These are phyloP conservation scores for Tineola bisselliella DNA, from an alignment of 2,888 invertebrate species.

Conservation along the genomic window DNA sequence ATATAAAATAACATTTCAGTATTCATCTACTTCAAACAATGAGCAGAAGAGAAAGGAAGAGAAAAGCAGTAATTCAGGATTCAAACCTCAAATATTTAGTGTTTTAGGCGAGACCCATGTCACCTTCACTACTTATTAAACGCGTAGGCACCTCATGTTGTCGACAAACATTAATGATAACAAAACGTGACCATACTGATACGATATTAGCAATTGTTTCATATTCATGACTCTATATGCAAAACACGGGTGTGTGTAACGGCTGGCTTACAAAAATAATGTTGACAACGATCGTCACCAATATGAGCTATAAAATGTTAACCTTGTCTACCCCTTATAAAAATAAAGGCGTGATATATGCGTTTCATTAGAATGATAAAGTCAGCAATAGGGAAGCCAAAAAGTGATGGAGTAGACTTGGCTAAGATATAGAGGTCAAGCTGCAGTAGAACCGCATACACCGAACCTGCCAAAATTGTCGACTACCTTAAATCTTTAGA, in stretches of 20 bases:
- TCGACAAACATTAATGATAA: not conserved
- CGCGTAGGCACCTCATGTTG: not conserved
- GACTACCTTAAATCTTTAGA: no score
- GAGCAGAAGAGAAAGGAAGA: no score
- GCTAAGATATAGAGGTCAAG: not conserved
- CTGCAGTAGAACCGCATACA: not conserved
- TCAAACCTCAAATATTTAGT: no score
- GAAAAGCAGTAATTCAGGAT: no score
- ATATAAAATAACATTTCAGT: no score
- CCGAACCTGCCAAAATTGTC: not conserved
- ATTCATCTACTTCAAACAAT: no score
- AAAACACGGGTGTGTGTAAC: not conserved
- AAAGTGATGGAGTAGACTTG: not conserved
- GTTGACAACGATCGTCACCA: not conserved
- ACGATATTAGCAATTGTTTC: no score
- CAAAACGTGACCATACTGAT: not conserved
- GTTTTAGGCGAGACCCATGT: no score
- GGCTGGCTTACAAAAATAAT: not conserved
- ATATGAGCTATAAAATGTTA: no score
- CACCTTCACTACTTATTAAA: not conserved
- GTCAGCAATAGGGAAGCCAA: not conserved
- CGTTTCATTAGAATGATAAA: no score
- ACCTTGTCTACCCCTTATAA: not conserved
- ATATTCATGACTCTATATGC: no score
- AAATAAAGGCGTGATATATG: not conserved